These are phyloP conservation scores for Hippocampus zosterae DNA, from an alignment of 2,113 vertebrate genomes.

Conservation along the genomic window DNA sequence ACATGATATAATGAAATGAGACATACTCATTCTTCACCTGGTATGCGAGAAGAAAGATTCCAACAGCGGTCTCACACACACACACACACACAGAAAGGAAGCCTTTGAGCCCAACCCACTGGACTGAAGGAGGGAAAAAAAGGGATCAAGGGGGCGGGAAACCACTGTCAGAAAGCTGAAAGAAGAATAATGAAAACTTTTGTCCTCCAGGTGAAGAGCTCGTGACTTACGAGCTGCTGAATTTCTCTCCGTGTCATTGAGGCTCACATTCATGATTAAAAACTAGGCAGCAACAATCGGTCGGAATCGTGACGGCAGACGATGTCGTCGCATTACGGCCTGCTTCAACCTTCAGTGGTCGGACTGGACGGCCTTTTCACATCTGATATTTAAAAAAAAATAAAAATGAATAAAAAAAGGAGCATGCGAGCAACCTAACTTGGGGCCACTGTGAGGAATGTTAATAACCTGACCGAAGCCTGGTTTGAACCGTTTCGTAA, in stretches of 20 bases:
- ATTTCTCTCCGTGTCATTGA: conserved; percentile 6
- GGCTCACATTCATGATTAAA: conserved; percentile 47
- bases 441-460: conserved; percentile 26
- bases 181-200: conserved; percentile 50
- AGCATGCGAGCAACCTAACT: conserved; percentile 23
- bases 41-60: conserved; percentile 47
- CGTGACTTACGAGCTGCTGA: conserved; percentile 17
- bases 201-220: conserved; percentile 47
- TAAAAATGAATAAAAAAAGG: conserved; percentile 30
- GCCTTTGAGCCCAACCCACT: conserved; percentile 64
- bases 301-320: conserved; percentile 12
- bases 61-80: conserved; percentile 33
- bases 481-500: conserved; percentile 16
- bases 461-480: conserved; percentile 22
- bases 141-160: conserved; percentile 22
- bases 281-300: conserved; percentile 8
- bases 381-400: conserved; percentile 48
- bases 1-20: not conserved
- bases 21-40: conserved; percentile 24
- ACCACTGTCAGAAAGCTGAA: conserved; percentile 4
- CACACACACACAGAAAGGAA: not conserved
- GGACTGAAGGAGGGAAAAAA: conserved; percentile 36
- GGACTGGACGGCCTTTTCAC: conserved; percentile 41
- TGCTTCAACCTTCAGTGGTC: conserved; percentile 48
- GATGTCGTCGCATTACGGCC: conserved; percentile 35